Evolutionary conservation across 1,140 invertebrate species (phyloP).

Genomic region (Achatina immaculata): DNA sequence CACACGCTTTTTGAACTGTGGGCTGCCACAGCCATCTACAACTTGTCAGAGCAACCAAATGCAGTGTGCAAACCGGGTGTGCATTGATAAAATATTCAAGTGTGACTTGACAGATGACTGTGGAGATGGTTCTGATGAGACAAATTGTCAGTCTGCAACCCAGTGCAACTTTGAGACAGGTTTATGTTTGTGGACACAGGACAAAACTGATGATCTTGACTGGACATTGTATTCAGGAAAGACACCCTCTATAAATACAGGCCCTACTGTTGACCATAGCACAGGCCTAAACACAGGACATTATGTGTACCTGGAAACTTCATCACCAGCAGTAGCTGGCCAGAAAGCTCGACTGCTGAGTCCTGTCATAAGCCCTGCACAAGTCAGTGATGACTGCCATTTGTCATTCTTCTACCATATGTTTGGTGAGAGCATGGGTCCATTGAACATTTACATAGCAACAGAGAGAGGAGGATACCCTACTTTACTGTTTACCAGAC

Average conservation of each 20-base stretch:
- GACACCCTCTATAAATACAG: constrained; percentile 74
- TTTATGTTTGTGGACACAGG: constrained; percentile 83
- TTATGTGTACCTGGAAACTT: constrained; percentile 81
- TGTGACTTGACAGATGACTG: constrained; percentile 67
- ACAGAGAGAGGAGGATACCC: constrained; percentile 44
- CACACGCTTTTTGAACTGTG: constrained; percentile 31
- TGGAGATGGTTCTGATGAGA: constrained; percentile 58
- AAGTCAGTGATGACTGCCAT: constrained; percentile 48
- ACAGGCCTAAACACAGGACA: constrained; percentile 50
- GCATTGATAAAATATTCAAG: constrained; percentile 52
- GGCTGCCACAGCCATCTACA: neutral
- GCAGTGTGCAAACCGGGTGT: constrained; percentile 41
- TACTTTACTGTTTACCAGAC: constrained; percentile 29
- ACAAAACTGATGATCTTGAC: constrained; percentile 81
- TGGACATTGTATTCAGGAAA: constrained; percentile 78
- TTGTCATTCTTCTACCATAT: constrained; percentile 70
- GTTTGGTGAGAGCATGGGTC: constrained; percentile 65
- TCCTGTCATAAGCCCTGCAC: constrained; percentile 50
- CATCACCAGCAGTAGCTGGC: constrained; percentile 52
- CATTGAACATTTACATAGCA: constrained; percentile 60
- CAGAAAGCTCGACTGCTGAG: constrained; percentile 64
- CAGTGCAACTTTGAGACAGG: constrained; percentile 81
- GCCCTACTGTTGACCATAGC: constrained; percentile 82
- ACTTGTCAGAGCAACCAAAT: neutral
- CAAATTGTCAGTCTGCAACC: constrained; percentile 35